Base-by-base conservation (phyloP, 2,888 invertebrate genomes). In the Geotrupes spiniger region DNA sequence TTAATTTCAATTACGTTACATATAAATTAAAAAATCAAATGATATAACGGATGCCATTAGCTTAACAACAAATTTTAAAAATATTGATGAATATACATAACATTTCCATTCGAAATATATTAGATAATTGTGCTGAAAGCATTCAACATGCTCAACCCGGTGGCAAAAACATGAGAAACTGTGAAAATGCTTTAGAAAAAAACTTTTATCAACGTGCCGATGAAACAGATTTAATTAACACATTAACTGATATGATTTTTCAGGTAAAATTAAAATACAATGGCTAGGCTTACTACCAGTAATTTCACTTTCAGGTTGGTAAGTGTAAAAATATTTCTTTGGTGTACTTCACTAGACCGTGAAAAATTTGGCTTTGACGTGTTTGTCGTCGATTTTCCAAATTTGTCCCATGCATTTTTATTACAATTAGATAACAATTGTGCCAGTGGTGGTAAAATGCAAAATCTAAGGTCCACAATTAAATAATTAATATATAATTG, bases 341-440 rank as follows among this genome's bases (percentile, higher is more conserved):
- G 4, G 76, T 84, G 41, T 89, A 85, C 68, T 88, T 88, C 58
- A 79, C 84, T 4, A 77, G 92, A 54, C 76, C 48, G 89, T 94
- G 1, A 95, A 96, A 73, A 86, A 90, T 4, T 80, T 95, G 27
- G 90, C 94, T 0, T 68, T 96, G 12, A 82, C 82, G 43, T 93
- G 92, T 65, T 70, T 96, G 14, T 83, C 86, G 0, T 84, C 85
- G 57, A 82, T 91, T 43, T 72, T 92, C 26, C 80, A 81, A 28
- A 68, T 92, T 15, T 83, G 83, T 61, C 93, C 96, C 0, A 82
- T 55, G 76, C 86, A 2, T 79, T 93, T 47, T 80, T 87, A 1
- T 68, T 85, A 56, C 78, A 78, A 56, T 63, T 86, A 50, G 82
- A 84, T 62, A 82, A 81, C 54, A 81, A 79, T 54, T 78, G 74